phyloP scores from a whole-genome alignment of 2,797 vertebrate species.

The Cryptoblepharus egeriae region DNA sequence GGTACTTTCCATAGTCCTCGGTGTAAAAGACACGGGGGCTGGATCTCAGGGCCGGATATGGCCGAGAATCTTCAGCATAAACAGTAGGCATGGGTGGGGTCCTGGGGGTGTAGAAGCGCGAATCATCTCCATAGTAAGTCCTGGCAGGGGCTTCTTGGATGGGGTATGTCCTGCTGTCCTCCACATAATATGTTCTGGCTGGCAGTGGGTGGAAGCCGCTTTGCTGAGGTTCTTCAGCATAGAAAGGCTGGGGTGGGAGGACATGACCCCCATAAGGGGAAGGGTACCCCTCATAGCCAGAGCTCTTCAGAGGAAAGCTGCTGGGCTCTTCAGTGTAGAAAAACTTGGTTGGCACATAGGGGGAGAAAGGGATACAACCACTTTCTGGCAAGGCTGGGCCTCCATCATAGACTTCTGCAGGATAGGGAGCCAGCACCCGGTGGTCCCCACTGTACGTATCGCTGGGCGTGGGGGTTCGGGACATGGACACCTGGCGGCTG shows the following conservation, averaged over 20 bases:
- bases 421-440: constrained; percentile 79
- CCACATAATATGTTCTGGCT: constrained; percentile 81
- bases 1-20: constrained; percentile 81
- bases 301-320: constrained; percentile 74
- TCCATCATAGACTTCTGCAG: constrained; percentile 79
- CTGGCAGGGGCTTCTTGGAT: constrained; percentile 84
- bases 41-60: constrained; percentile 79
- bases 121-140: constrained; percentile 84
- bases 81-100: constrained; percentile 77
- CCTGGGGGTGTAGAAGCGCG: constrained; percentile 77
- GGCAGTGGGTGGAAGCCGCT: constrained; percentile 73
- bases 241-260: constrained; percentile 80
- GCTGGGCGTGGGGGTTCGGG: constrained; percentile 90
- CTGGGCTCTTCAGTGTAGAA: constrained; percentile 90
- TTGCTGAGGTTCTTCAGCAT: constrained; percentile 79
- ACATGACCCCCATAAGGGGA: constrained; percentile 81
- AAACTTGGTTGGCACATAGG: constrained; percentile 88
- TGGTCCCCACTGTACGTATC: constrained; percentile 90
- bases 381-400: constrained; percentile 75
- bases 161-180: constrained; percentile 84
- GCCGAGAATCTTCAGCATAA: constrained; percentile 78
- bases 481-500: constrained; percentile 77
- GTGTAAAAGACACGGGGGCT: constrained; percentile 82
- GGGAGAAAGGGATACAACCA: constrained; percentile 84
- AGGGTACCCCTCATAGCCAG: constrained; percentile 77